Conservation (phyloP, 1,140 invertebrate species). For the Bombus waltoni region DNA sequence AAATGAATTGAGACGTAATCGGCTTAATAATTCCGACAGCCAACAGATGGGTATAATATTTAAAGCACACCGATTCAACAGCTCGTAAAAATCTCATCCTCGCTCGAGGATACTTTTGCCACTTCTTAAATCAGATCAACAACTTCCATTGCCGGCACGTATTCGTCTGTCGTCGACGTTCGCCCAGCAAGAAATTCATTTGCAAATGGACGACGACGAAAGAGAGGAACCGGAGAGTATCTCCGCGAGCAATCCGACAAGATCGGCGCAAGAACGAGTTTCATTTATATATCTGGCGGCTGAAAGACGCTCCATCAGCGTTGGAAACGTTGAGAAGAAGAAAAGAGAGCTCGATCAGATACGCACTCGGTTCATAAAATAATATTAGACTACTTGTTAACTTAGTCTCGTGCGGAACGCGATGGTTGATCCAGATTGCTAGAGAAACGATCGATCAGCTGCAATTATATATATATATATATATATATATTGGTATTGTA, state of each 20-base stretch:
- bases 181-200: conserved; percentile 12
- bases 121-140: not conserved
- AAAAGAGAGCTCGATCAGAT: conserved; percentile 19
- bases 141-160: not conserved
- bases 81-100: not conserved
- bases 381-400: too few species aligned
- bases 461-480: too few species aligned
- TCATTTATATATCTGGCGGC: conserved; percentile 1
- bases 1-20: not conserved
- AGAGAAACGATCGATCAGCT: too few species aligned
- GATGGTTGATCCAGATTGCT: too few species aligned
- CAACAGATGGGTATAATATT: not conserved
- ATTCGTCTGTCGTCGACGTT: not conserved
- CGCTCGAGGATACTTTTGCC: too few species aligned
- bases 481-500: too few species aligned
- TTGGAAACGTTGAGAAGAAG: not conserved
- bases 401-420: too few species aligned
- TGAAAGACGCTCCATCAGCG: not conserved
- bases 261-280: not conserved
- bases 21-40: not conserved
- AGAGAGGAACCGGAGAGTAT: not conserved
- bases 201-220: conserved; percentile 22
- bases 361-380: not conserved
- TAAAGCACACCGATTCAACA: not conserved
- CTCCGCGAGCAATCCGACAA: not conserved